Evolutionary conservation across 2,797 vertebrate genomes (phyloP).

Genomic region (Diceros bicornis): DNA sequence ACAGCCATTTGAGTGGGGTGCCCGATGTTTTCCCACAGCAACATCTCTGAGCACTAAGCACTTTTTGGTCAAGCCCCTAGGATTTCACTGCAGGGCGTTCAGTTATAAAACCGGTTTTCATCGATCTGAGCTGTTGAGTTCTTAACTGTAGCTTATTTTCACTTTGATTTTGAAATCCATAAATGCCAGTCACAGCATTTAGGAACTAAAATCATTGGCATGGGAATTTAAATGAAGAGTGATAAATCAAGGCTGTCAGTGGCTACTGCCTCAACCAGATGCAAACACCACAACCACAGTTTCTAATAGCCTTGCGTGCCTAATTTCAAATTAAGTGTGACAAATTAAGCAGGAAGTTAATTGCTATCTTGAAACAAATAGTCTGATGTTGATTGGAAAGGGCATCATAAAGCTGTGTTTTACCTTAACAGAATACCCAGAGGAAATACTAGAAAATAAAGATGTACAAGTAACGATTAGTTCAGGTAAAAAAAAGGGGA

Average conservation of each 20-base stretch:
- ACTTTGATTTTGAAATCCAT: slow-evolving; percentile 88
- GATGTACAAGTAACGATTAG: slow-evolving; percentile 86
- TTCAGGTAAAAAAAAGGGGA: slow-evolving; percentile 76
- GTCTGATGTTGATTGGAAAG: slow-evolving; percentile 90
- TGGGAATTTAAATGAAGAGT: slow-evolving; percentile 86
- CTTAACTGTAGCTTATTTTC: slow-evolving; percentile 88
- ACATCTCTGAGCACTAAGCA: slow-evolving; percentile 76
- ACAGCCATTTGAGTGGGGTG: slow-evolving; percentile 6
- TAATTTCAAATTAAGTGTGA: slow-evolving; percentile 92
- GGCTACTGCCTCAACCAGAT: slow-evolving; percentile 77
- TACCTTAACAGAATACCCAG: slow-evolving; percentile 82
- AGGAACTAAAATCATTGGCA: slow-evolving; percentile 84
- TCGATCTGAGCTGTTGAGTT: slow-evolving; percentile 86
- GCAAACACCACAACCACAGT: slow-evolving; percentile 75
- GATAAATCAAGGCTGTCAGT: slow-evolving; percentile 86
- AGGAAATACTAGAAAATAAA: slow-evolving; percentile 84
- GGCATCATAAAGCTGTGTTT: slow-evolving; percentile 88
- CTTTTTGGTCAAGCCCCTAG: slow-evolving; percentile 83
- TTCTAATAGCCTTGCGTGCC: slow-evolving; percentile 76
- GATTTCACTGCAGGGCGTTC: slow-evolving; percentile 81
- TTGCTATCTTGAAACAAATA: slow-evolving; percentile 91
- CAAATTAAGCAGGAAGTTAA: slow-evolving; percentile 91
- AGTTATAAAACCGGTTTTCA: slow-evolving; percentile 84
- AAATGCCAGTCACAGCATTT: slow-evolving; percentile 86
- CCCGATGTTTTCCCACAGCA: slow-evolving; percentile 61